phyloP scores from a whole-genome alignment of 1,140 invertebrate species.

The Tetranychus urticae region DNA sequence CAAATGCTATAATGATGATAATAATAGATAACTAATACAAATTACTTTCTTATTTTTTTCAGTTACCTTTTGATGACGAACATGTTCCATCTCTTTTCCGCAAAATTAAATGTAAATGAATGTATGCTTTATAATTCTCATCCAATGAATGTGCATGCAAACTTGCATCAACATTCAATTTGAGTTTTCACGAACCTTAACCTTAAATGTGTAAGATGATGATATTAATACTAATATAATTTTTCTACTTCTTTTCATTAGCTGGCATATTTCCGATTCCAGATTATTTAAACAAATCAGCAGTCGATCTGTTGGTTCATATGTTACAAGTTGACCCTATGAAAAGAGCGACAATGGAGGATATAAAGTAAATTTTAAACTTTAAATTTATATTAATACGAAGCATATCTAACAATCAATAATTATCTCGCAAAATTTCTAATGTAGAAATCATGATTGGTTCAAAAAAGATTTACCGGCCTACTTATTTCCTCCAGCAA shows the following conservation, averaged over 20 bases:
- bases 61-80: constrained; percentile 89
- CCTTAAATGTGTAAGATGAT: neutral
- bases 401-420: no score
- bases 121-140: no score
- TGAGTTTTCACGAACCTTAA: no score
- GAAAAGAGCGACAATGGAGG: constrained; percentile 85
- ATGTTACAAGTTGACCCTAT: constrained; percentile 98
- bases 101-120: constrained; percentile 75
- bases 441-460: constrained; percentile 75
- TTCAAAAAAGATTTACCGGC: constrained; percentile 87
- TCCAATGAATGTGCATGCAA: no score
- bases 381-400: no score
- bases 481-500: constrained; percentile 86
- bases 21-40: neutral
- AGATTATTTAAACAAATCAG: constrained; percentile 84
- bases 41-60: constrained; percentile 12
- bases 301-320: constrained; percentile 78
- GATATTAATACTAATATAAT: neutral
- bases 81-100: constrained; percentile 91
- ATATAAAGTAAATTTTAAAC: constrained; percentile 49
- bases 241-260: constrained; percentile 19
- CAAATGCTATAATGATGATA: no score
- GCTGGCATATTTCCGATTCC: constrained; percentile 94
- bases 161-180: no score
- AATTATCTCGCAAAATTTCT: neutral